Conservation (phyloP, 1,140 invertebrate species). For the Temnothorax nylanderi region DNA sequence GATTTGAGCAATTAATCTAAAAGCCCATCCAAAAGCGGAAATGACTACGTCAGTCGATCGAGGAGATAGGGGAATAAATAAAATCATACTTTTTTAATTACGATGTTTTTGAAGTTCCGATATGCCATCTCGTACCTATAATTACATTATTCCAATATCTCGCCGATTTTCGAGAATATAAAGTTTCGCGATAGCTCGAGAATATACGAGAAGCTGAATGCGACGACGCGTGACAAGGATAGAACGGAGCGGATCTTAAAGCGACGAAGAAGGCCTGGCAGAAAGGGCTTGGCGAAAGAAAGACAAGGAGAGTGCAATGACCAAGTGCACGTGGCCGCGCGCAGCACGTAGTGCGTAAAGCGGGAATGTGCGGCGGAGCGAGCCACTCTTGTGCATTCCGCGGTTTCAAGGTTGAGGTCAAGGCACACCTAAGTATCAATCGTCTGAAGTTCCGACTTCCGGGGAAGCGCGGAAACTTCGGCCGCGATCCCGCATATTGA, state of each 20-base stretch:
- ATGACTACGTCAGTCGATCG: neutral
- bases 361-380: slow-evolving; percentile 72
- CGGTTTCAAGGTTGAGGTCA: slow-evolving; percentile 82
- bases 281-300: neutral
- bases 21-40: neutral
- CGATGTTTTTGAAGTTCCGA: neutral
- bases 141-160: neutral
- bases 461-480: neutral
- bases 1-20: neutral
- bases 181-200: neutral
- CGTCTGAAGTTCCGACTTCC: slow-evolving; percentile 29
- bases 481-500: neutral
- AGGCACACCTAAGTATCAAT: slow-evolving; percentile 79
- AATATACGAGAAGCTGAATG: neutral
- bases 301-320: slow-evolving; percentile 66
- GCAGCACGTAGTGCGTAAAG: slow-evolving; percentile 49
- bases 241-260: neutral
- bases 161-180: neutral
- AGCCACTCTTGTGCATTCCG: slow-evolving; percentile 75
- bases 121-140: neutral
- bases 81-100: neutral
- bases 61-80: slow-evolving; percentile 6
- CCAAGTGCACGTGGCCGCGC: slow-evolving; percentile 64
- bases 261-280: slow-evolving; percentile 28
- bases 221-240: slow-evolving; percentile 27